These are phyloP conservation scores for Sebastes elongatus DNA, from an alignment of 2,797 vertebrate species.

Conservation along the genomic window DNA sequence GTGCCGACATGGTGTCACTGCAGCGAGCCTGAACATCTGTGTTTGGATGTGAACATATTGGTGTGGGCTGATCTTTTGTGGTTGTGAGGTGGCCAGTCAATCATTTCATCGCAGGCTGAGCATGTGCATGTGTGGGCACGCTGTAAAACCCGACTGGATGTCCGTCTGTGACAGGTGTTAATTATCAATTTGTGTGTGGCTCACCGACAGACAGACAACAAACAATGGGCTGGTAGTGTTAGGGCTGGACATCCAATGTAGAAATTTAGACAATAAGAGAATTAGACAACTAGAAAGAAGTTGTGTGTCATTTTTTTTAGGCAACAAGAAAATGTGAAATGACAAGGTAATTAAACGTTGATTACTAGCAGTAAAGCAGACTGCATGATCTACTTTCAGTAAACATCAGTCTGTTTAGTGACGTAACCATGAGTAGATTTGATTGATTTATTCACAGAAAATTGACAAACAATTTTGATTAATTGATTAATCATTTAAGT, in stretches of 20 bases:
- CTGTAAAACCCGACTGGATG: slow-evolving; percentile 10
- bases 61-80: slow-evolving; percentile 41
- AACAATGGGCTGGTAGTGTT: slow-evolving; percentile 28
- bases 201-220: slow-evolving; percentile 18
- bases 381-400: not conserved
- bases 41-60: slow-evolving; percentile 37
- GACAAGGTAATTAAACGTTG: not conserved
- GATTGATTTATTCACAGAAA: not conserved
- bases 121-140: slow-evolving; percentile 26
- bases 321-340: not conserved
- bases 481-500: not conserved
- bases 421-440: not conserved
- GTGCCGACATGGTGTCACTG: slow-evolving; percentile 28
- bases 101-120: not conserved
- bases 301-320: not conserved
- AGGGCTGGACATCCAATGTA: not conserved
- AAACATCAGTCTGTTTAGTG: not conserved
- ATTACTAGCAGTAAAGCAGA: not conserved
- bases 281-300: not conserved
- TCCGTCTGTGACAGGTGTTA: slow-evolving; percentile 66
- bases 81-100: slow-evolving; percentile 39
- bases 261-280: slow-evolving; percentile 6
- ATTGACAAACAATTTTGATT: not conserved
- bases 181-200: slow-evolving; percentile 45
- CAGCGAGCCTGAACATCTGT: slow-evolving; percentile 40